Base-by-base conservation (phyloP, 2,888 invertebrate genomes). In the Asteroscopus sphinx region DNA sequence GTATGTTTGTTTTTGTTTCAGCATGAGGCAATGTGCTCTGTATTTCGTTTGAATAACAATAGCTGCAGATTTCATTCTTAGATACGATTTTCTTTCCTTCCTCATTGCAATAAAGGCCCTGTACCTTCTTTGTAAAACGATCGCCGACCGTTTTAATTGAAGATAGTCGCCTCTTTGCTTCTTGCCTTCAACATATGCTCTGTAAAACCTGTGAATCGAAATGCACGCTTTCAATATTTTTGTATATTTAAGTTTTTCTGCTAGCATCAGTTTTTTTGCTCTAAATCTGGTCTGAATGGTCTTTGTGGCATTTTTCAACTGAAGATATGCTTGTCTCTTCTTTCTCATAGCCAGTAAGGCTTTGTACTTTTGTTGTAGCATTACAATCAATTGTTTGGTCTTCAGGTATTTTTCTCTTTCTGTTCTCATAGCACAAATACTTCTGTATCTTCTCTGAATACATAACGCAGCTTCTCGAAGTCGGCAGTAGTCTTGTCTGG, bases 381-480 rank as follows among this genome's bases (percentile, higher is more conserved):
- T 51, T 15, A 84, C 56, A 5, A 77, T 77, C 1, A 86, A 73
- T 4, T 73, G 65, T 74, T 81, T 92, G 11, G 86, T 62, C 21
- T 76, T 75, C 4, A 91, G 64, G 67, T 85, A 95, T 17, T 80
- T 68, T 33, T 81, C 73, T 56, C 87, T 86, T 28, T 89, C 79
- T 30, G 55, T 47, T 77, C 85, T 90, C 94, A 82, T 95, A 6
- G 72, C 75, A 63, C 74, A 46, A 44, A 86, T 63, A 47, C 81
- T 83, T 60, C 87, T 84, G 58, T 90, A 95, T 44, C 72, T 78
- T 45, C 73, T 85, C 72, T 96, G 95, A 46, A 96, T 74, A 26
- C 75, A 68, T 11, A 89, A 65, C 3, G 83, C 78, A 0, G 92
- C 86, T n/a, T 79, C 76, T 71, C 83, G 94, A 40, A 93, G 73